Percentiles rank a stretch among this genome's conserved stretches.
phyloP scores from a whole-genome alignment of 2,113 vertebrate genomes.

The Orientallactaga bullata region DNA sequence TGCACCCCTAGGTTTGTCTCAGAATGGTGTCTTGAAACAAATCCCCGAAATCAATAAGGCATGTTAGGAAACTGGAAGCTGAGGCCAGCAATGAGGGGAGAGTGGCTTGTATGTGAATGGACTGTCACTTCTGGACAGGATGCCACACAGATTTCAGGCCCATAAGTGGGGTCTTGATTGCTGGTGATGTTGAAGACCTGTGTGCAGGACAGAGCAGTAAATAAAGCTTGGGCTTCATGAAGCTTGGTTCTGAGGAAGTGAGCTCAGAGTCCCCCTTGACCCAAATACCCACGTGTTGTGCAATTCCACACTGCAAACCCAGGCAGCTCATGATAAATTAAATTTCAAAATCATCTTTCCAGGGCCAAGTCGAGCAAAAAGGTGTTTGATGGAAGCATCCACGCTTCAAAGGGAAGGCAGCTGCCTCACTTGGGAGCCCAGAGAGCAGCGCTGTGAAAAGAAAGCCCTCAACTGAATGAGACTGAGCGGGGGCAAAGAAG shows the following conservation, averaged over 20 bases:
- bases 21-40: background rate
- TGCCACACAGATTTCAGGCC: background rate
- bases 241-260: background rate
- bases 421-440: background rate
- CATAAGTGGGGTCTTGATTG: background rate
- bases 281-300: background rate
- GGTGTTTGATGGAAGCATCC: background rate
- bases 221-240: background rate
- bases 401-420: slow-evolving; percentile 32
- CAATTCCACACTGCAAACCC: slow-evolving; percentile 29
- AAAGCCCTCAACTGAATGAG: slow-evolving; percentile 42
- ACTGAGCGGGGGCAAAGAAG: slow-evolving; percentile 24
- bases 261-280: background rate
- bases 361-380: slow-evolving; percentile 29
- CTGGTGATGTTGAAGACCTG: background rate
- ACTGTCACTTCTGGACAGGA: slow-evolving; percentile 52
- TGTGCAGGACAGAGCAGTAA: background rate
- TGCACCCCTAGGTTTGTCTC: background rate
- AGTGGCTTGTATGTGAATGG: background rate
- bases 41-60: background rate
- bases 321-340: background rate
- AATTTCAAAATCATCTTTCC: slow-evolving; percentile 56
- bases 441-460: background rate
- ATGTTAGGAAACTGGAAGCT: slow-evolving; percentile 1
- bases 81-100: background rate